These are phyloP conservation scores for Oppia nitens DNA, from an alignment of 1,140 invertebrate genomes.

Conservation along the genomic window DNA sequence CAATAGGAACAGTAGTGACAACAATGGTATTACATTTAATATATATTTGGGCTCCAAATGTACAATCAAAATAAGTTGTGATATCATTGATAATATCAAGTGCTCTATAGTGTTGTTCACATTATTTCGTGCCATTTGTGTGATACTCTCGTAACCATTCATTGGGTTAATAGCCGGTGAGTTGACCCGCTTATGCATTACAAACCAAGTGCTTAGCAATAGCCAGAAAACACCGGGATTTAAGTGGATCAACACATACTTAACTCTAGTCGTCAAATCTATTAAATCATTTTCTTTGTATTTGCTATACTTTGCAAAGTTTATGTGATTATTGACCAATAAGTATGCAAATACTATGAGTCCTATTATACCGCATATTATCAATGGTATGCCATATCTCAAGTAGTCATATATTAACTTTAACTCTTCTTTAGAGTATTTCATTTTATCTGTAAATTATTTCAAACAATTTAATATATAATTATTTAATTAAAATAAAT, in stretches of 20 bases:
- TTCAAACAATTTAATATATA: too few relatives aligned
- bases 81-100: neutral
- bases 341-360: neutral
- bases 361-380: neutral
- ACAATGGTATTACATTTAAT: neutral
- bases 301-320: neutral
- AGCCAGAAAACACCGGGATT: neutral
- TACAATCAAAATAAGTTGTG: neutral
- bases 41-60: neutral
- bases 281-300: neutral
- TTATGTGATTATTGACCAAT: neutral
- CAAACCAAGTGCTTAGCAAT: neutral
- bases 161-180: constrained; percentile 4
- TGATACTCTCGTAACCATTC: neutral
- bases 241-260: neutral
- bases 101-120: constrained; percentile 5
- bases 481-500: too few relatives aligned
- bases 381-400: neutral
- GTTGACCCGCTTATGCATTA: neutral
- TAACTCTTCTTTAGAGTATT: neutral
- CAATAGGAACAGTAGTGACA: neutral
- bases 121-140: neutral
- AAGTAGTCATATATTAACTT: neutral
- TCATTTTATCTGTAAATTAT: neutral
- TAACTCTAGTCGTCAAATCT: neutral